Percentiles rank a stretch among this genome's conserved stretches.
Conservation (phyloP, 2,797 vertebrate species). For the Sebastes umbrosus region DNA sequence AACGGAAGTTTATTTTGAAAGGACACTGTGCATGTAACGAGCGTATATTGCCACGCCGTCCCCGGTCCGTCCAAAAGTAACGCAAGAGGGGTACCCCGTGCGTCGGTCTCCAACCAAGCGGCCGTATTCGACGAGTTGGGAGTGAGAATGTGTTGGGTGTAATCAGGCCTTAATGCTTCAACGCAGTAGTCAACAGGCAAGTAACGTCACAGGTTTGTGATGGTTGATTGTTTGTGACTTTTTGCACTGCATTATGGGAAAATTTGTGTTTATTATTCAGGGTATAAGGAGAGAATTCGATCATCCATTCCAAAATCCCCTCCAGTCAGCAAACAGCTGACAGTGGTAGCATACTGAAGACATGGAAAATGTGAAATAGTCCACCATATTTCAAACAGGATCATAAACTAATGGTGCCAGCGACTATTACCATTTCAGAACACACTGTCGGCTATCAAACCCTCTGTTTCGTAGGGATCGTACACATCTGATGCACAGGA, state of each 20-base stretch:
- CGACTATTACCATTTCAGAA: neutral
- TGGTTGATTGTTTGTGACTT: neutral
- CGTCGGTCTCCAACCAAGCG: too few relatives aligned
- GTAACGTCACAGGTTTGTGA: neutral
- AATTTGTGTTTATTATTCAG: neutral
- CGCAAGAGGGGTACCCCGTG: too few relatives aligned
- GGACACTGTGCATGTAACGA: too few relatives aligned
- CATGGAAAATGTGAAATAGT: neutral
- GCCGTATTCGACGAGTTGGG: too few relatives aligned
- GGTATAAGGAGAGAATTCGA: neutral
- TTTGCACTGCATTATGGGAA: neutral
- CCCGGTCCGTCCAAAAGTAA: too few relatives aligned
- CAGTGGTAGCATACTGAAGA: neutral
- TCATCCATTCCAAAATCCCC: neutral
- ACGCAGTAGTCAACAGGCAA: neutral
- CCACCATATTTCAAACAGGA: neutral
- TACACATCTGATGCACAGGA: neutral
- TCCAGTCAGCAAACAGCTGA: neutral
- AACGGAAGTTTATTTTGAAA: too few relatives aligned
- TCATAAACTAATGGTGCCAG: neutral
- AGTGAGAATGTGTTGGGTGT: too few relatives aligned
- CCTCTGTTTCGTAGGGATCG: too few relatives aligned
- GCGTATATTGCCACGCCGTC: too few relatives aligned
- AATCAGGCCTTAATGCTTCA: neutral
- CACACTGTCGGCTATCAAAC: neutral